These are phyloP conservation scores for Sisyra nigra DNA, from an alignment of 2,888 invertebrate species.

Conservation along the genomic window DNA sequence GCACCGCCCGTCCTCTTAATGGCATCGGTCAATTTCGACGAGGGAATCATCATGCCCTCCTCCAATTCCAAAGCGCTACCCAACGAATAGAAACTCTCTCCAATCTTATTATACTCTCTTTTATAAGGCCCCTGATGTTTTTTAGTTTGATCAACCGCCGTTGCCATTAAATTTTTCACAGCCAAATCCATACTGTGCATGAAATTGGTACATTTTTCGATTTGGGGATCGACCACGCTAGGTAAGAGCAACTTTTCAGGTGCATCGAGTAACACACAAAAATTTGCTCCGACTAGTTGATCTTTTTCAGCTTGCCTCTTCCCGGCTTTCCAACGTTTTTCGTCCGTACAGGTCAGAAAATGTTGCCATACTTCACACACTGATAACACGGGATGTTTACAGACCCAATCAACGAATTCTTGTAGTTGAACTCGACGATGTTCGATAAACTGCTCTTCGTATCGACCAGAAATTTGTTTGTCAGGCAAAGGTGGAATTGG, in stretches of 20 bases:
- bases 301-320: conserved; percentile 93
- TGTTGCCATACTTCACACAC: conserved; percentile 90
- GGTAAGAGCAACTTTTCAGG: conserved; percentile 64
- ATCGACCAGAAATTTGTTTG: conserved; percentile 92
- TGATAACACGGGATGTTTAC: conserved; percentile 88
- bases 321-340: conserved; percentile 93
- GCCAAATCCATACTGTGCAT: conserved; percentile 75
- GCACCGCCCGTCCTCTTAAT: conserved; percentile 70
- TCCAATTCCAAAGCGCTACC: conserved; percentile 74
- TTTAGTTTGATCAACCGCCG: conserved; percentile 73
- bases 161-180: conserved; percentile 65
- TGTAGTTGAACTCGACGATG: conserved; percentile 87
- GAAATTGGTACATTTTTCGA: conserved; percentile 71
- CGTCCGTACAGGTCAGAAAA: conserved; percentile 93
- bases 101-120: conserved; percentile 80
- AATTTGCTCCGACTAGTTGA: conserved; percentile 74
- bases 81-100: conserved; percentile 70
- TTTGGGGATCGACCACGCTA: conserved; percentile 61
- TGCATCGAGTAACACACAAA: conserved; percentile 76
- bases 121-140: conserved; percentile 73
- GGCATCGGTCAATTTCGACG: conserved; percentile 58
- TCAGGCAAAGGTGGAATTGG: conserved; percentile 96
- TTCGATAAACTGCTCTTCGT: conserved; percentile 94
- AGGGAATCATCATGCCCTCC: conserved; percentile 40
- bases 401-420: conserved; percentile 93